Evolutionary conservation across 2,888 invertebrate species (phyloP).

Genomic region (Hedya salicella): DNA sequence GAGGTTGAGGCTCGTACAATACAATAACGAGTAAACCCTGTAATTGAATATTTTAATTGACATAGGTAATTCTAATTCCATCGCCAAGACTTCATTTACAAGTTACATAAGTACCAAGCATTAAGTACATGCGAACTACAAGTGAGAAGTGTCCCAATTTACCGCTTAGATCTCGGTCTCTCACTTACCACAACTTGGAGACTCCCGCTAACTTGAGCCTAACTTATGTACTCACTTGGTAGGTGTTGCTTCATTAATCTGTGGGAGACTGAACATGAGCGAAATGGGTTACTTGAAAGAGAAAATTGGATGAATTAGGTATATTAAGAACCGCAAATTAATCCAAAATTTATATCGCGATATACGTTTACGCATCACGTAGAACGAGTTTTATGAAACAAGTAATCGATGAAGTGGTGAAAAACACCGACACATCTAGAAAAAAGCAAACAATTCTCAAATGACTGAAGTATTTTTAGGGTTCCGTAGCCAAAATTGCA

Average conservation of each 20-base stretch:
- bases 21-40: no score
- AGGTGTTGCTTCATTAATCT: slow-evolving; percentile 27
- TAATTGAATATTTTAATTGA: no score
- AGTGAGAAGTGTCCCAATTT: slow-evolving; percentile 42
- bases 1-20: no score
- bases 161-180: slow-evolving; percentile 39
- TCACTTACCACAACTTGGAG: slow-evolving; percentile 38
- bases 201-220: slow-evolving; percentile 32
- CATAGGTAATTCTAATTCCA: not conserved
- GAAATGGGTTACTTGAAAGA: not conserved
- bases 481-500: no score
- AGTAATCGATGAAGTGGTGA: no score
- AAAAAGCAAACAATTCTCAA: no score
- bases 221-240: slow-evolving; percentile 34
- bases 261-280: not conserved
- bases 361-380: no score
- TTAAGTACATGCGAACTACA: slow-evolving; percentile 37
- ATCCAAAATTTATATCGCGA: no score
- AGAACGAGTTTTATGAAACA: no score
- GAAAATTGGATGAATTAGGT: not conserved
- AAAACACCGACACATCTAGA: no score
- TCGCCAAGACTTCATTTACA: slow-evolving; percentile 4
- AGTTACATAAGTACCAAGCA: slow-evolving; percentile 19
- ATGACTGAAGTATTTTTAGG: no score
- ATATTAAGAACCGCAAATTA: no score